Evolutionary conservation across 2,888 invertebrate genomes (phyloP), one percentile per base, ranked within the genome.

Genomic region (Andrena chrysosceles): DNA sequence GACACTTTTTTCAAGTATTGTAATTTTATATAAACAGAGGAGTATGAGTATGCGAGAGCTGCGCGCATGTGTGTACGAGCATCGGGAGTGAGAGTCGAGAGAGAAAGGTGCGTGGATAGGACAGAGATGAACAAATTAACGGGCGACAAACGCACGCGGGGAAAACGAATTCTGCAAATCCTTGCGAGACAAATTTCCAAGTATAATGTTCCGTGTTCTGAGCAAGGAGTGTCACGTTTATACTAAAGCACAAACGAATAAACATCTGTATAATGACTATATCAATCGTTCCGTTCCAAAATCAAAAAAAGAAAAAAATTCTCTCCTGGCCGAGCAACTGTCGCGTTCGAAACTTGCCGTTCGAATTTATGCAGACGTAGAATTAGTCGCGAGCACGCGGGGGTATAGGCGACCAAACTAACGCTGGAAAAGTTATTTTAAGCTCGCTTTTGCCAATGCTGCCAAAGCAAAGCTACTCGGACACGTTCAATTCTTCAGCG

Each of bases 171-270:
- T 54, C 33, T 54, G 60, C 70, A 48, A 42, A 68, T 60, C 52
- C 64, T 75, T 75, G 72, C 64, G 76, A 74, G 48, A 59, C 26
- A 63, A 77, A 78, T 66, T 84, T 80, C 68, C 63, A 71, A 80
- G 60, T 70, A 74, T 68, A 81, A 72, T 74, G 75, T 87, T 82
- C 87, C 82, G 77, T 88, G 85, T 89, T 89, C 82, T 86, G 85
- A 86, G 75, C 75, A 81, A 87, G 73, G 81, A 67, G 77, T 78
- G 77, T 86, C 87, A 90, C 86, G 87, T 91, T 91, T 90, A 89
- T 91, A 91, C 89, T 89, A 90, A 90, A 91, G 91, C 91, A 92
- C 89, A 91, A 91, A 89, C 88, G 87, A 92, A 92, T 92, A 92
- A 92, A 92, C 77, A 76, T 90, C 89, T 91, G 86, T 91, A 91